These are phyloP conservation scores for Sphaeramia orbicularis DNA, from an alignment of 2,797 vertebrate genomes.

Conservation along the genomic window DNA sequence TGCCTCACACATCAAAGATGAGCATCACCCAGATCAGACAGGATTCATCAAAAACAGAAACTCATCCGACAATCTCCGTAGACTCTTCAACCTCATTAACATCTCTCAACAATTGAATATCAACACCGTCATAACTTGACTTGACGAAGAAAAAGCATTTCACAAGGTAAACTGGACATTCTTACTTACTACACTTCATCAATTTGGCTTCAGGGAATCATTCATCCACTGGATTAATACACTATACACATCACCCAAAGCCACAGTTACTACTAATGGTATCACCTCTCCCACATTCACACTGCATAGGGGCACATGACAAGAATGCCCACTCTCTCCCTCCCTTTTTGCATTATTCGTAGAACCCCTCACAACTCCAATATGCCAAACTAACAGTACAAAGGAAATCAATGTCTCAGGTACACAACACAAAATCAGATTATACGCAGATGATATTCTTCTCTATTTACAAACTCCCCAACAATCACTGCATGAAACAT, in stretches of 20 bases:
- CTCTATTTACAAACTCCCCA: not conserved
- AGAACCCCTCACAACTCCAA: no score
- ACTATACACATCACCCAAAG: not conserved
- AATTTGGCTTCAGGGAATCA: not conserved
- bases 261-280: no score
- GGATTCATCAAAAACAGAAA: not conserved
- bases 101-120: not conserved
- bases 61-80: not conserved
- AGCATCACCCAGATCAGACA: not conserved
- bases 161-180: not conserved
- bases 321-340: no score
- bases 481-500: not conserved
- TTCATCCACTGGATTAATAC: conserved; percentile 2
- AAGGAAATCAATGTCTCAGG: not conserved
- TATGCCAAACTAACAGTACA: no score
- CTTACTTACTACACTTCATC: not conserved
- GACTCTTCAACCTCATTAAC: not conserved
- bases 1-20: no score
- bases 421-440: no score
- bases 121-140: not conserved
- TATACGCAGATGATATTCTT: not conserved
- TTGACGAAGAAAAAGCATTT: conserved; percentile 1
- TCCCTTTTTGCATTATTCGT: no score
- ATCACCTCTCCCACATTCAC: no score
- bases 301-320: no score